phyloP scores from a whole-genome alignment of 1,140 invertebrate genomes.

The Nephotettix cincticeps region DNA sequence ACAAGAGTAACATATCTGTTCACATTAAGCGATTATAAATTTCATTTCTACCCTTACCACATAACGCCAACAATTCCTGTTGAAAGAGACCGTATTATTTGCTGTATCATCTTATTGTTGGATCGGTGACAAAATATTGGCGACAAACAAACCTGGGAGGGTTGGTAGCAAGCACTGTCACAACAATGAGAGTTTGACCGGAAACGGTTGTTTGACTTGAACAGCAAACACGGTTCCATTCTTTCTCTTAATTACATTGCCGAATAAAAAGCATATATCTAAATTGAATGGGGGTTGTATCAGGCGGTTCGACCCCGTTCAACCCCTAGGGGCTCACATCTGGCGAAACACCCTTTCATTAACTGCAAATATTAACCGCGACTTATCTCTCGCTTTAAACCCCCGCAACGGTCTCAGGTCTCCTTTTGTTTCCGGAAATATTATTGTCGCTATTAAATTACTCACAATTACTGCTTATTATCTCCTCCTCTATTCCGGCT shows the following conservation, averaged over 20 bases:
- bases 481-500: neutral
- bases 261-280: constrained; percentile 12
- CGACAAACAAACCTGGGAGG: no score
- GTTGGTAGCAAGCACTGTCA: neutral
- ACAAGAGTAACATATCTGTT: no score
- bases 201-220: neutral
- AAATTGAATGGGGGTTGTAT: constrained; percentile 3
- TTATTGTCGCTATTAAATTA: constrained; percentile 5
- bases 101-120: no score
- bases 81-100: no score
- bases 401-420: neutral
- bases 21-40: no score
- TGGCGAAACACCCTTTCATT: neutral
- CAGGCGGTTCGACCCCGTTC: neutral
- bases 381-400: neutral
- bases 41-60: no score
- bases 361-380: constrained; percentile 1
- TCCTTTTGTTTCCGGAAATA: neutral
- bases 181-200: neutral
- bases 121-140: no score
- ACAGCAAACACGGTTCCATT: neutral
- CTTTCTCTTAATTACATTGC: constrained; percentile 5
- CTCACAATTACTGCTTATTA: neutral
- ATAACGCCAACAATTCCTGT: no score
- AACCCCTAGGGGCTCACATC: neutral